Percentiles rank a stretch among this genome's conserved stretches.
Conservation (phyloP, 1,140 invertebrate species). For the Panagrolaimus sp. region DNA sequence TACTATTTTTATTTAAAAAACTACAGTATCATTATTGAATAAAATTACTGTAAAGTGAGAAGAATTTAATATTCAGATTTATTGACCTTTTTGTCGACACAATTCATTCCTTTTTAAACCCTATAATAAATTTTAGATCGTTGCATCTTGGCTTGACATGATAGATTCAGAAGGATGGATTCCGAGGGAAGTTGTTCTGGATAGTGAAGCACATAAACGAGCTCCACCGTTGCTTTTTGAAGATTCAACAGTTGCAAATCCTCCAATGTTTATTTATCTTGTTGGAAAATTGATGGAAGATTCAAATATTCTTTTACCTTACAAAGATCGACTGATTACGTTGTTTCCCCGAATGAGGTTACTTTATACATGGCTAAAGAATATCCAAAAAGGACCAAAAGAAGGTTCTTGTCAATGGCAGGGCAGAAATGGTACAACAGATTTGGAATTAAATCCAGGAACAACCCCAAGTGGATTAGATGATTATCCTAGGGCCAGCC, state of each 20-base stretch:
- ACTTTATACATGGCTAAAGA: conserved; percentile 94
- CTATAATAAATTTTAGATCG: conserved; percentile 52
- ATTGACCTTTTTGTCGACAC: too few relatives aligned
- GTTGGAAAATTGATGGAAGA: conserved; percentile 38
- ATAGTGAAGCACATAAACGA: conserved; percentile 69
- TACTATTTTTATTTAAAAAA: too few relatives aligned
- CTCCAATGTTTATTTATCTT: conserved; percentile 55
- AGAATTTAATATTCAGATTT: too few relatives aligned
- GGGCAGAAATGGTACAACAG: conserved; percentile 72
- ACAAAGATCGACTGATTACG: conserved; percentile 60
- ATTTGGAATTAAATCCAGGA: conserved; percentile 86
- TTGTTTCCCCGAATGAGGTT: conserved; percentile 69
- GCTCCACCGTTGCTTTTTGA: conserved; percentile 87
- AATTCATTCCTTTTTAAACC: too few relatives aligned
- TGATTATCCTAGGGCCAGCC: conserved; percentile 92
- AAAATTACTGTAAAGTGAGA: too few relatives aligned
- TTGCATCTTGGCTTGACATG: conserved; percentile 88
- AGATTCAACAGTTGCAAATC: conserved; percentile 76
- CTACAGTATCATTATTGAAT: background rate
- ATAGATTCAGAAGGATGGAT: conserved; percentile 98
- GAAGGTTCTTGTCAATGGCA: conserved; percentile 68
- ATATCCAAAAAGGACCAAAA: conserved; percentile 76
- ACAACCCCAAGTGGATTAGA: conserved; percentile 92
- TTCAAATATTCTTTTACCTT: conserved; percentile 44
- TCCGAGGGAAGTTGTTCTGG: conserved; percentile 80